These are phyloP conservation scores for Oncorhynchus keta DNA, from an alignment of 2,113 vertebrate species.

Conservation along the genomic window DNA sequence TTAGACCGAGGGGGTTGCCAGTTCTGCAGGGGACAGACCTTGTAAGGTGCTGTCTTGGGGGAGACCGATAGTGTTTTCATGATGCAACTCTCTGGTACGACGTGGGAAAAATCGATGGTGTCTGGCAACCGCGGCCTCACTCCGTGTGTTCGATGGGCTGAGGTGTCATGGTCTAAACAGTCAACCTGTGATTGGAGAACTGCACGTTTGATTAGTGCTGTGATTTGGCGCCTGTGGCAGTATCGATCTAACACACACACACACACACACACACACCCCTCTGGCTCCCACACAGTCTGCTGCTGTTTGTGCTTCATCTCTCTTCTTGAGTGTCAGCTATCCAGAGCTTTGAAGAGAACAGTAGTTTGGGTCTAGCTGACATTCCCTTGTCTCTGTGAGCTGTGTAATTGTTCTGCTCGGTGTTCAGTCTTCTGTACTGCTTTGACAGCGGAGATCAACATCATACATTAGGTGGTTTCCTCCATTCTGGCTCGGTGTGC, in stretches of 20 bases:
- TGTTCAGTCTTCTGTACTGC: too few relatives aligned
- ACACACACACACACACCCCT: background rate
- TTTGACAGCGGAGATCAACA: too few relatives aligned
- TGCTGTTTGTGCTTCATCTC: background rate
- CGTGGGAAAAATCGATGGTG: background rate
- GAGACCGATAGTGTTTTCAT: background rate
- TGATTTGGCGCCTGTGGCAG: constrained; percentile 4
- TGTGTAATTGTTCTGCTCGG: too few relatives aligned
- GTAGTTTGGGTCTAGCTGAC: background rate
- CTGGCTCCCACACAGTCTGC: background rate
- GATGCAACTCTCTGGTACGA: background rate
- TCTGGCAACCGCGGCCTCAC: background rate
- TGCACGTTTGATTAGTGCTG: background rate
- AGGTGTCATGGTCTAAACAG: background rate
- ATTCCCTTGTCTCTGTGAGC: too few relatives aligned
- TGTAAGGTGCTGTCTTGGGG: background rate
- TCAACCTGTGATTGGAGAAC: constrained; percentile 5
- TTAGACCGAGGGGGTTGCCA: background rate
- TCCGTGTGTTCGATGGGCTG: background rate
- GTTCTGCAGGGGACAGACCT: background rate
- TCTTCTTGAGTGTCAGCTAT: background rate
- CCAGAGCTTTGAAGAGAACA: background rate
- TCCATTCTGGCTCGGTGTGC: too few relatives aligned
- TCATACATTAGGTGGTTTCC: too few relatives aligned
- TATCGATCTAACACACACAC: background rate